phyloP scores from a whole-genome alignment of 2,888 invertebrate genomes.

The Chrysina gloriosa region DNA sequence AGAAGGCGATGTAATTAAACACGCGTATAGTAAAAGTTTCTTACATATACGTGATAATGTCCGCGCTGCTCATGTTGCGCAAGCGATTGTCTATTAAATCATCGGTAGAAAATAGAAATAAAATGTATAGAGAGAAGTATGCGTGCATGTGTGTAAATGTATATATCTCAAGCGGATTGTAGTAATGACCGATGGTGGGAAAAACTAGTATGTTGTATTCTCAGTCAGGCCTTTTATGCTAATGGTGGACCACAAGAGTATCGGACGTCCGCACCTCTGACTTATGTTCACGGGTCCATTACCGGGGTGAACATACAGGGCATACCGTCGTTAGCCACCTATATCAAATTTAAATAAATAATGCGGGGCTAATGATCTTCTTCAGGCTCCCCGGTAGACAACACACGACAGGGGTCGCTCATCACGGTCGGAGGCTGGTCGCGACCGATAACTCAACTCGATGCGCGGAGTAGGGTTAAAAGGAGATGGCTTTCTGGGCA shows the following conservation, averaged over 20 bases:
- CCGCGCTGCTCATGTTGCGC: conserved; percentile 49
- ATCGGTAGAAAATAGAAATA: conserved; percentile 61
- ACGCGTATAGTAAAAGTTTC: conserved; percentile 45
- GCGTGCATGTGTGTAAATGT: conserved; percentile 14
- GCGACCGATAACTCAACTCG: conserved; percentile 37
- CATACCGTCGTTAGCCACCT: conserved; percentile 49
- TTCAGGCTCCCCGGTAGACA: conserved; percentile 39
- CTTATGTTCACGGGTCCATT: conserved; percentile 49
- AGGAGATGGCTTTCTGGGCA: neutral
- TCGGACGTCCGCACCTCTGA: conserved; percentile 52
- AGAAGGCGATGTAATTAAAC: conserved; percentile 46
- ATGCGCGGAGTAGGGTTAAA: neutral
- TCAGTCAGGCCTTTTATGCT: conserved; percentile 59
- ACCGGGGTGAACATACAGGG: conserved; percentile 50
- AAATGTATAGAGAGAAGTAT: conserved; percentile 50
- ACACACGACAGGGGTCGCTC: conserved; percentile 53
- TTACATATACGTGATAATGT: conserved; percentile 45
- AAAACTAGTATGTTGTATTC: conserved; percentile 63
- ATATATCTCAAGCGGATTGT: conserved; percentile 44
- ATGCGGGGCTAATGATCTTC: conserved; percentile 51
- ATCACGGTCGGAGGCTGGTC: conserved; percentile 49
- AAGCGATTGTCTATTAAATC: conserved; percentile 64
- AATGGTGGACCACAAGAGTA: conserved; percentile 53
- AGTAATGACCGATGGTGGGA: conserved; percentile 63
- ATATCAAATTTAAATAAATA: conserved; percentile 54